Evolutionary conservation across 2,113 vertebrate genomes (phyloP).

Genomic region (Macaca nemestrina): DNA sequence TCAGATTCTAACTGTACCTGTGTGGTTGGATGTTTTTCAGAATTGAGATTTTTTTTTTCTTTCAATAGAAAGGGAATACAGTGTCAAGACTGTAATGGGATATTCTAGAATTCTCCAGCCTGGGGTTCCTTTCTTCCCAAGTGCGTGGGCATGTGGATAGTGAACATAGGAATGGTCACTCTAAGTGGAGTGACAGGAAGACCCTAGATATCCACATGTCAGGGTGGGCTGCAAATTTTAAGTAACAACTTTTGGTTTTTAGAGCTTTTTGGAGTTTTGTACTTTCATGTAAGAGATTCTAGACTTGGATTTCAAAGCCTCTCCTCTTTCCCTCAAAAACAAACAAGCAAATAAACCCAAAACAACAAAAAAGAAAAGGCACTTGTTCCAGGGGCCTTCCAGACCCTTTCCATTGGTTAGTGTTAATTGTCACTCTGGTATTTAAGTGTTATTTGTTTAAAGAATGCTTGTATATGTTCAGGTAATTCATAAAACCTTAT

Average conservation of each 20-base stretch:
- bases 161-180: rapidly evolving
- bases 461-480: not conserved
- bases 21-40: not conserved
- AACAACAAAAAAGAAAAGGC: not conserved
- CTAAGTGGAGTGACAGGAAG: not conserved
- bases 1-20: not conserved
- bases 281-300: not conserved
- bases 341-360: no score
- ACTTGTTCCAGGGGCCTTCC: not conserved
- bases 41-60: not conserved
- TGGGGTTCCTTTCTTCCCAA: not conserved
- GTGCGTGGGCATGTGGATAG: not conserved
- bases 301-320: not conserved
- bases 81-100: not conserved
- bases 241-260: not conserved
- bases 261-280: not conserved
- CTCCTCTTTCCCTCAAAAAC: not conserved
- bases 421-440: not conserved
- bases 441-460: not conserved
- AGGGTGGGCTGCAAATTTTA: not conserved
- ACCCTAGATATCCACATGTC: rapidly evolving
- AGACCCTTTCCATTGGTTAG: not conserved
- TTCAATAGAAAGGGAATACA: not conserved
- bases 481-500: not conserved
- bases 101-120: rapidly evolving